These are phyloP conservation scores for Microctonus brassicae DNA, from an alignment of 2,888 invertebrate species.

Conservation along the genomic window DNA sequence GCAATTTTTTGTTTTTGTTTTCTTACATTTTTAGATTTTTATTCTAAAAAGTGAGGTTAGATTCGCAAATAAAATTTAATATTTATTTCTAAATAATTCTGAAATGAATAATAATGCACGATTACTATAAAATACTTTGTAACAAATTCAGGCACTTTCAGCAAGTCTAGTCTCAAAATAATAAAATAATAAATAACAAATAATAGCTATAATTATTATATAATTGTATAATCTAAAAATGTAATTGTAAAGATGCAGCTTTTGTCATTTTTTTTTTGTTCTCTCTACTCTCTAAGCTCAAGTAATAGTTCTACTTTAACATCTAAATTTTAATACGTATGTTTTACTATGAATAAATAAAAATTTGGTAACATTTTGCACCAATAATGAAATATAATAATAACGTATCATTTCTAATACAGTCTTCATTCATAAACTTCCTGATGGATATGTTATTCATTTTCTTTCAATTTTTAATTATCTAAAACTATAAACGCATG, in stretches of 20 bases:
- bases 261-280: not conserved
- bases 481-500: not conserved
- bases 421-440: not conserved
- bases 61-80: no score
- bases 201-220: not conserved
- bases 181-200: not conserved
- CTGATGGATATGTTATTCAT: not conserved
- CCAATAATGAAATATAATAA: constrained; percentile 9
- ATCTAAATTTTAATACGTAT: no score
- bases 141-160: constrained; percentile 32
- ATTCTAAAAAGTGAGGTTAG: no score
- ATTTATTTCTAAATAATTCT: no score
- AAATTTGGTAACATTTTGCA: constrained; percentile 1
- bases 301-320: no score
- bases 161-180: not conserved
- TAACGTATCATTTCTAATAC: not conserved
- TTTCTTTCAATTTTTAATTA: not conserved
- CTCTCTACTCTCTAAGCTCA: not conserved
- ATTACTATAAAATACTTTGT: constrained; percentile 8
- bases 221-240: not conserved
- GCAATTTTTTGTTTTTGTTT: no score
- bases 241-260: no score
- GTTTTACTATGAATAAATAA: no score
- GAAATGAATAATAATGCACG: no score
- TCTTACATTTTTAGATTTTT: no score